phyloP scores from a whole-genome alignment of 2,797 vertebrate genomes.

The Anguilla marmorata region DNA sequence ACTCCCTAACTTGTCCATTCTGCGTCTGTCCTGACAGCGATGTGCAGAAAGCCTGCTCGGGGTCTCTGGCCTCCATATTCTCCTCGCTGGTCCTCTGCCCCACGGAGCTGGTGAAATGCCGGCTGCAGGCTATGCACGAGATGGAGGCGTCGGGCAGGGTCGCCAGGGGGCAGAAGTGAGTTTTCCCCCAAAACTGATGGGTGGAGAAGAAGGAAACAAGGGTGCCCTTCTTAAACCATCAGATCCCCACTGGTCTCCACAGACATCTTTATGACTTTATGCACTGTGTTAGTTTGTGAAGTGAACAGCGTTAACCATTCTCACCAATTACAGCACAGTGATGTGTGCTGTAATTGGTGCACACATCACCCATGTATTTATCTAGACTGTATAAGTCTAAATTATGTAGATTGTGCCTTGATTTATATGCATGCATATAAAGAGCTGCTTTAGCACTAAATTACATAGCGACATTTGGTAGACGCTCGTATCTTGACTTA shows the following conservation, averaged over 20 bases:
- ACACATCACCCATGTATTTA: neutral
- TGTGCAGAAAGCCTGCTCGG: slow-evolving; percentile 89
- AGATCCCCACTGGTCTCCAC: neutral
- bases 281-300: neutral
- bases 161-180: slow-evolving; percentile 84
- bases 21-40: slow-evolving; percentile 71
- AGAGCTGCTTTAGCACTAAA: neutral
- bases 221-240: neutral
- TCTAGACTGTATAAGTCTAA: neutral
- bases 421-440: neutral
- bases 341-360: neutral
- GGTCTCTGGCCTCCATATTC: slow-evolving; percentile 92
- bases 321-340: too few relatives aligned
- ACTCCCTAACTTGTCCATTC: neutral
- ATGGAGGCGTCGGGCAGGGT: slow-evolving; percentile 89
- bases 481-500: neutral
- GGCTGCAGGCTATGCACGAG: slow-evolving; percentile 94
- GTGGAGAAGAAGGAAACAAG: neutral
- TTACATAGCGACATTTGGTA: neutral
- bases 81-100: slow-evolving; percentile 92
- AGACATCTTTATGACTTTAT: neutral
- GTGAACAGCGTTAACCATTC: neutral
- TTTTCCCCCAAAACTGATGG: neutral
- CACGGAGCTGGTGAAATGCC: slow-evolving; percentile 94
- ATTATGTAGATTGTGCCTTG: neutral